Evolutionary conservation across 2,888 invertebrate genomes (phyloP).

Genomic region (Sycophila texana): DNA sequence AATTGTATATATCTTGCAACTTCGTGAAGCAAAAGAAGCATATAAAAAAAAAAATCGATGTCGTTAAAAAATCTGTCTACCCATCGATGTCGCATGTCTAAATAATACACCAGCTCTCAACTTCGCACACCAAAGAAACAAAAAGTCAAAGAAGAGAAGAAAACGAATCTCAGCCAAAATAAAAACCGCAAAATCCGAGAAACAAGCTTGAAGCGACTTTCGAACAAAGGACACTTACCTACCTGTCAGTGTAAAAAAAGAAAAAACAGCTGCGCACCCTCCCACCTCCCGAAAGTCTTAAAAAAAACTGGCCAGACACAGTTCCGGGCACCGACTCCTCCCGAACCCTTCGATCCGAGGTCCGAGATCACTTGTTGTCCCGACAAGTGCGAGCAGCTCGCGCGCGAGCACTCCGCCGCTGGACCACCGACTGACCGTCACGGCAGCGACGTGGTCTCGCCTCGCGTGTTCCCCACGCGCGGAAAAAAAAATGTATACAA

Average conservation of each 20-base stretch:
- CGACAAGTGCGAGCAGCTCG: slow-evolving; percentile 42
- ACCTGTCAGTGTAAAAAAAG: neutral
- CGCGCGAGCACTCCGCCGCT: slow-evolving; percentile 58
- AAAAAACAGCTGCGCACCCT: neutral
- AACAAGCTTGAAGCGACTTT: too few relatives aligned
- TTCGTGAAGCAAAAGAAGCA: too few relatives aligned
- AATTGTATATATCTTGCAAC: too few relatives aligned
- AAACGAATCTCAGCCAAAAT: too few relatives aligned
- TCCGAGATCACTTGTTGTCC: neutral
- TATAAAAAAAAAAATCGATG: too few relatives aligned
- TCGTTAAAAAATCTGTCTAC: too few relatives aligned
- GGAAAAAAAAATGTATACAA: neutral
- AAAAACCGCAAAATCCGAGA: too few relatives aligned
- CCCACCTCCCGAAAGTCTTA: neutral
- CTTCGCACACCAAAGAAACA: too few relatives aligned
- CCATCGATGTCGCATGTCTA: too few relatives aligned
- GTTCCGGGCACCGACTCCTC: neutral
- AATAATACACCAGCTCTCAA: too few relatives aligned
- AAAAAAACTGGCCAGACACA: neutral
- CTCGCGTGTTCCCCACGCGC: slow-evolving; percentile 14
- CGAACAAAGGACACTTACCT: too few relatives aligned
- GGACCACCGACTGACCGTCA: slow-evolving; percentile 38
- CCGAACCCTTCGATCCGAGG: neutral
- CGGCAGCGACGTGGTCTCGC: neutral
- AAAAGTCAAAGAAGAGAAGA: too few relatives aligned